Percentiles rank a stretch among this genome's conserved stretches.
These are phyloP conservation scores for Acholoe squamosa DNA, from an alignment of 2,888 invertebrate species.

Conservation along the genomic window DNA sequence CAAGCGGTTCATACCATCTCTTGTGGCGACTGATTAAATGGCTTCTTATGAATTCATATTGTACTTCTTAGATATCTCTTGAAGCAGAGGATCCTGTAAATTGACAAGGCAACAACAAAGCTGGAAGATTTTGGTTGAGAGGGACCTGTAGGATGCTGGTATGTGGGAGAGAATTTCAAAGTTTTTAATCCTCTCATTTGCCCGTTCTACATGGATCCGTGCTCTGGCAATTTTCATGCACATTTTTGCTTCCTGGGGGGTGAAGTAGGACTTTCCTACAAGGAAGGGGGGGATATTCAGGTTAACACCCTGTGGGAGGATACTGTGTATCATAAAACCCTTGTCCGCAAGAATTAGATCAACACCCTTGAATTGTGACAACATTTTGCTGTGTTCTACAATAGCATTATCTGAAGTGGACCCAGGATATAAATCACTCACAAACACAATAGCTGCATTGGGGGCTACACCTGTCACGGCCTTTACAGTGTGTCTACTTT, in stretches of 20 bases:
- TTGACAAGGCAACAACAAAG: slow-evolving; percentile 44
- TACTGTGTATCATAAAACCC: slow-evolving; percentile 57
- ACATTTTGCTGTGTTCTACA: slow-evolving; percentile 23
- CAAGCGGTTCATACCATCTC: not conserved
- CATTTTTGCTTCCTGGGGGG: slow-evolving; percentile 21
- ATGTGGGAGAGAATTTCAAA: slow-evolving; percentile 47
- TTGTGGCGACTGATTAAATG: not conserved
- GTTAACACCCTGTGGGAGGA: slow-evolving; percentile 27
- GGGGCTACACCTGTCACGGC: too few species aligned
- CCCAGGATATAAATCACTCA: too few species aligned
- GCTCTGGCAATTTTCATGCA: slow-evolving; percentile 21
- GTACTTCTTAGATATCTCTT: slow-evolving; percentile 5
- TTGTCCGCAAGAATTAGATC: slow-evolving; percentile 62
- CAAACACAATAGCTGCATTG: too few species aligned
- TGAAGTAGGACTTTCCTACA: slow-evolving; percentile 30
- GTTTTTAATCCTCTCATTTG: slow-evolving; percentile 50
- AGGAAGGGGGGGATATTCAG: slow-evolving; percentile 62
- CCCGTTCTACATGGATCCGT: slow-evolving; percentile 59
- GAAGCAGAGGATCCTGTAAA: slow-evolving; percentile 34
- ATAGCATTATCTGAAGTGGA: slow-evolving; percentile 59
- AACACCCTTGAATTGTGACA: slow-evolving; percentile 41
- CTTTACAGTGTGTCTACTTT: too few species aligned
- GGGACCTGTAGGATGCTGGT: not conserved
- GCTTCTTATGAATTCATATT: not conserved
- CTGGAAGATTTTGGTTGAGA: slow-evolving; percentile 52